These are phyloP conservation scores for Aradophagus sp. DNA, from an alignment of 1,140 invertebrate genomes.

Conservation along the genomic window DNA sequence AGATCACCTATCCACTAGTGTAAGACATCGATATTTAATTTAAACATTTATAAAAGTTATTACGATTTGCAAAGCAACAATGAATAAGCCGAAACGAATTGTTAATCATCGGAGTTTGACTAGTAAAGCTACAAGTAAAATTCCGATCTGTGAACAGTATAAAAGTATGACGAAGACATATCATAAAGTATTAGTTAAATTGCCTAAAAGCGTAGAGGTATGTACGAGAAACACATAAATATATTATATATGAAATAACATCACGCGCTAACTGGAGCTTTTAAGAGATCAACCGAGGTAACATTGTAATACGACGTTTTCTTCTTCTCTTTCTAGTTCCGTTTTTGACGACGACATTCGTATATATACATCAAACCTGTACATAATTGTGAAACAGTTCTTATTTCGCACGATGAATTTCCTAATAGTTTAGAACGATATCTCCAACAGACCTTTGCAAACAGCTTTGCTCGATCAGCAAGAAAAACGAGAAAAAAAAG, in stretches of 20 bases:
- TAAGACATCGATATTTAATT: constrained; percentile 64
- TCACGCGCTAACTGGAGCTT: constrained; percentile 69
- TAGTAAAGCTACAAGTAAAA: constrained; percentile 64
- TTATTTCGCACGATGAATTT: constrained; percentile 35
- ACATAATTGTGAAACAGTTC: constrained; percentile 28
- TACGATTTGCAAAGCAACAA: constrained; percentile 56
- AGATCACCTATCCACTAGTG: constrained; percentile 43
- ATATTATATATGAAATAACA: constrained; percentile 63
- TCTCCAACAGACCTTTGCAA: too few species aligned
- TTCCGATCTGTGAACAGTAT: constrained; percentile 67
- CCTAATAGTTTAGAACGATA: constrained; percentile 26
- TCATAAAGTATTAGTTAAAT: constrained; percentile 74
- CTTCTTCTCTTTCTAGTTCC: too few species aligned
- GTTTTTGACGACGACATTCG: constrained; percentile 20
- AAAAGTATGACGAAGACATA: constrained; percentile 73
- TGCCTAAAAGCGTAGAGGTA: constrained; percentile 73
- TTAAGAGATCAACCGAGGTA: constrained; percentile 11
- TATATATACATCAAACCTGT: constrained; percentile 28
- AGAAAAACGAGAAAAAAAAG: not conserved
- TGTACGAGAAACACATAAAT: constrained; percentile 58
- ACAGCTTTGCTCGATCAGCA: not conserved
- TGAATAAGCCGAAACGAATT: constrained; percentile 71
- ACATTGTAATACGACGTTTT: constrained; percentile 21
- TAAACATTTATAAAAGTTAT: constrained; percentile 67
- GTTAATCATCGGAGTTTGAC: constrained; percentile 69